A percentile compares a stretch with the other conserved stretches of the same genome.
These are phyloP conservation scores for Drosophila pseudoananassae DNA, from an alignment of 1,140 invertebrate genomes.

Conservation along the genomic window DNA sequence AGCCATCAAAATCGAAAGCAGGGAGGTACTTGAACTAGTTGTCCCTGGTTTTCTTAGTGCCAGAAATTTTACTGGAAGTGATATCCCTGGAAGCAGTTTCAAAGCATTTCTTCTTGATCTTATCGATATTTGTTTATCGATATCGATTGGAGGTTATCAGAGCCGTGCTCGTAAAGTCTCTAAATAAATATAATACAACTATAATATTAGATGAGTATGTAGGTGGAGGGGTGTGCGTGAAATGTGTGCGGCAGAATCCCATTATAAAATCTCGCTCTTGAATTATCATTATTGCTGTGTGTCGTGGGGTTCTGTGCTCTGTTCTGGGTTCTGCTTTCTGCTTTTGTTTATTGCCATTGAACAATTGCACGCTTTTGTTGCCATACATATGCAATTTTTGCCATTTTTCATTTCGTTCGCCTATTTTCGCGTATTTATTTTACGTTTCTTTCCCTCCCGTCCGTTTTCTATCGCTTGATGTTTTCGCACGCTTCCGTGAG, in stretches of 20 bases:
- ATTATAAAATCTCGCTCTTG: conserved; percentile 34
- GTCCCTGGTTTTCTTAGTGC: too few relatives aligned
- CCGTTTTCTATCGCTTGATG: not conserved
- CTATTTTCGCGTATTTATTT: conserved; percentile 1
- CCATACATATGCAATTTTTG: not conserved
- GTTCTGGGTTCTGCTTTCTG: conserved; percentile 16
- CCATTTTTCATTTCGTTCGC: not conserved
- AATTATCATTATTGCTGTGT: conserved; percentile 32
- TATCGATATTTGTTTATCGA: too few relatives aligned
- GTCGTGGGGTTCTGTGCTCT: conserved; percentile 2
- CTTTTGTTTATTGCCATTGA: conserved; percentile 34
- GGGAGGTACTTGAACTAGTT: too few relatives aligned
- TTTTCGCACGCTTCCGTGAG: conserved; percentile 28
- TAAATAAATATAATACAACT: not conserved
- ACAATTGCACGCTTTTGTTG: conserved; percentile 19
- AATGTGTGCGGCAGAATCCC: conserved; percentile 13
- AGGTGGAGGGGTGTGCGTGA: not conserved
- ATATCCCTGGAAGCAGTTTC: too few relatives aligned
- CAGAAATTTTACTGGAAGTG: too few relatives aligned
- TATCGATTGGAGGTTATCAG: too few relatives aligned
- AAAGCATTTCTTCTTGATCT: too few relatives aligned
- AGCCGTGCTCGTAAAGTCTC: too few relatives aligned
- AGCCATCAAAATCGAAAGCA: not conserved
- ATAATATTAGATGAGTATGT: not conserved
- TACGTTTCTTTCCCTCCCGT: too few relatives aligned